Conservation (phyloP, 2,113 vertebrate species). For the Epinephelus fuscoguttatus region DNA sequence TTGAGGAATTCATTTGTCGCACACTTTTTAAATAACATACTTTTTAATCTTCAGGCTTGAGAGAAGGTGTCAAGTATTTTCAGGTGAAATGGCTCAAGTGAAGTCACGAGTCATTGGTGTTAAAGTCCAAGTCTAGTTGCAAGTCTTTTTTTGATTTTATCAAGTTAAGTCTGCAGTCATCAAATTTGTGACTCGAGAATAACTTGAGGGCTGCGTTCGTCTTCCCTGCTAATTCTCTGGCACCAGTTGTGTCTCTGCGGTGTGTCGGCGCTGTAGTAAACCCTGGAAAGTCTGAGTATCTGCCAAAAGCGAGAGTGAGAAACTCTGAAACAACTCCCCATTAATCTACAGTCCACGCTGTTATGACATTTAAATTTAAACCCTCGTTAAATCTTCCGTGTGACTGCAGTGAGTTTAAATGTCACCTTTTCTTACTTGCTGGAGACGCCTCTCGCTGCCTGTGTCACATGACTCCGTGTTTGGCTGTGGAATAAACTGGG, state of each 20-base stretch:
- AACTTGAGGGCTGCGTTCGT: neutral
- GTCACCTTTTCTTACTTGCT: neutral
- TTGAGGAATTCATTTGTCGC: no score
- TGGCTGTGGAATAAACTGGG: neutral
- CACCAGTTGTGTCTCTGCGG: neutral
- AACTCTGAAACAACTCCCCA: neutral
- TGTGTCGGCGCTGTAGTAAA: neutral
- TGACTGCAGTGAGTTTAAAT: constrained; percentile 21
- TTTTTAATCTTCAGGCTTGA: no score
- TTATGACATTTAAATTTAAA: constrained; percentile 10
- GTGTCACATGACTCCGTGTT: neutral
- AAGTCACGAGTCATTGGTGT: no score
- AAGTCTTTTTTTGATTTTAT: no score
- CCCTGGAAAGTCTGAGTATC: constrained; percentile 17
- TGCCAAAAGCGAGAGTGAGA: neutral
- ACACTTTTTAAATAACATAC: no score
- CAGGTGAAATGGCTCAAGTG: no score
- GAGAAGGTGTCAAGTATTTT: no score
- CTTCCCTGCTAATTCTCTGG: neutral
- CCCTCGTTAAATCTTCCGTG: constrained; percentile 5
- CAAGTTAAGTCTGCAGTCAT: no score
- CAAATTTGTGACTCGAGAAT: neutral
- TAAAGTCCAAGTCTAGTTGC: no score
- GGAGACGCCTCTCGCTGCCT: neutral
- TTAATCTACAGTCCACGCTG: neutral